Conservation (phyloP, 35 echinoderm and acorn worm genomes). For the Hemicentrotus pulcherrimus region DNA sequence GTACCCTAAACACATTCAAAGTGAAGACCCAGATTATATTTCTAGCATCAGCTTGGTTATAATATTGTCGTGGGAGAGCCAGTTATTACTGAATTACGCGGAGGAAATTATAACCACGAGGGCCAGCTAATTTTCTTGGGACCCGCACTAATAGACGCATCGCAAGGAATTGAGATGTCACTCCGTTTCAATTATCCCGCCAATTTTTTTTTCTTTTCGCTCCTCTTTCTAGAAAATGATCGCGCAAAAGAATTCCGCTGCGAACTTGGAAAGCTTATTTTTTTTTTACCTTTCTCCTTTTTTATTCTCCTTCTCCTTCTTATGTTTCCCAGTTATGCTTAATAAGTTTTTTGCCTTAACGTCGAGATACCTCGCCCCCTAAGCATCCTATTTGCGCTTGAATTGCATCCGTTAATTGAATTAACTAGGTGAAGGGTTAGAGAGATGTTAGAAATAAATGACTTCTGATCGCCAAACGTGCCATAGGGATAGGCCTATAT, state of each 20-base stretch:
- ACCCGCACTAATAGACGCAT: constrained; percentile 20
- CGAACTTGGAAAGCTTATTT: not conserved
- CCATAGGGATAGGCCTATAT: not conserved
- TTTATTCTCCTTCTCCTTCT: not conserved
- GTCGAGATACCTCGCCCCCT: not conserved
- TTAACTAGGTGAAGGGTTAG: not conserved
- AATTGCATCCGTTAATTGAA: not conserved
- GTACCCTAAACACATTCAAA: not conserved
- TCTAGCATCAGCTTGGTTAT: not conserved
- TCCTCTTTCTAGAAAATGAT: not conserved
- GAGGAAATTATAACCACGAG: constrained; percentile 56
- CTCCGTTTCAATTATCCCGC: constrained; percentile 41
- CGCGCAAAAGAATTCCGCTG: not conserved
- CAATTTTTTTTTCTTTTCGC: not conserved
- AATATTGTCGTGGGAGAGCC: constrained; percentile 15
- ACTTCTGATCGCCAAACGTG: not conserved
- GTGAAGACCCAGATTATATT: constrained; percentile 5
- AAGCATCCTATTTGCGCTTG: not conserved
- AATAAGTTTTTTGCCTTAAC: not conserved
- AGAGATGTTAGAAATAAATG: not conserved
- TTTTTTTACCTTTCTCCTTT: not conserved
- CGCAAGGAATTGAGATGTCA: constrained; percentile 10
- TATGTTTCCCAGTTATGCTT: not conserved
- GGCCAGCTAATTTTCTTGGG: not conserved
- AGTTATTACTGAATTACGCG: constrained; percentile 50